Percentiles rank a stretch among this genome's conserved stretches.
These are phyloP conservation scores for Apamea anceps DNA, from an alignment of 2,888 invertebrate species.

Conservation along the genomic window DNA sequence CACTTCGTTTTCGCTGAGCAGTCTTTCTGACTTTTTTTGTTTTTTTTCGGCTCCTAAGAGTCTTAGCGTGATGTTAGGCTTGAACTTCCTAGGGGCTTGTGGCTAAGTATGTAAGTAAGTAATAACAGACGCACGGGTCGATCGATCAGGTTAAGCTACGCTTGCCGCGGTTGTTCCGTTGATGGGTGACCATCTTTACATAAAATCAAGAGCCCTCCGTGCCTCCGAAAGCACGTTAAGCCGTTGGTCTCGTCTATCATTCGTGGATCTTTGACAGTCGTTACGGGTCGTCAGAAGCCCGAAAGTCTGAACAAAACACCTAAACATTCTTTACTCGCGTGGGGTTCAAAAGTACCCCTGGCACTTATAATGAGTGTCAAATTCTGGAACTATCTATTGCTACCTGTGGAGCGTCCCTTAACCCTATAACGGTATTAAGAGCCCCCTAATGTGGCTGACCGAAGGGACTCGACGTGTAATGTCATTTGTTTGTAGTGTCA, in stretches of 20 bases:
- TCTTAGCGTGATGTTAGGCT: no score
- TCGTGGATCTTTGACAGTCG: not conserved
- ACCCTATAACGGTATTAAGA: slow-evolving; percentile 40
- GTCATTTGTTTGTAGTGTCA: slow-evolving; percentile 37
- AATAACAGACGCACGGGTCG: no score
- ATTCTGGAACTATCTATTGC: not conserved
- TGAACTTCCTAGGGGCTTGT: no score
- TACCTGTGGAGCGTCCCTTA: slow-evolving; percentile 58
- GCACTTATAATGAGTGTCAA: slow-evolving; percentile 7
- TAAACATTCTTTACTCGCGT: not conserved
- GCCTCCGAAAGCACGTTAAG: not conserved
- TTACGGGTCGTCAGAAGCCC: not conserved
- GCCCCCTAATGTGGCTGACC: slow-evolving; percentile 37
- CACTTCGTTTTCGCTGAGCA: no score
- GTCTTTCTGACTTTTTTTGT: no score
- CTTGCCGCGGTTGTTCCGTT: not conserved
- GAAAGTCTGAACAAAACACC: not conserved
- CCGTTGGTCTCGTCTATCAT: not conserved
- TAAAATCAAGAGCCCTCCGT: not conserved
- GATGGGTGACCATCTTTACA: not conserved
- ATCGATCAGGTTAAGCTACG: no score
- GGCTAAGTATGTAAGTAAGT: no score
- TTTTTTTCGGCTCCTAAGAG: no score
- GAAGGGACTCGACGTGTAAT: slow-evolving; percentile 47
- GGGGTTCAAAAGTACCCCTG: slow-evolving; percentile 3